phyloP scores from a whole-genome alignment of 1,140 invertebrate genomes.

The Diorhabda carinulata region DNA sequence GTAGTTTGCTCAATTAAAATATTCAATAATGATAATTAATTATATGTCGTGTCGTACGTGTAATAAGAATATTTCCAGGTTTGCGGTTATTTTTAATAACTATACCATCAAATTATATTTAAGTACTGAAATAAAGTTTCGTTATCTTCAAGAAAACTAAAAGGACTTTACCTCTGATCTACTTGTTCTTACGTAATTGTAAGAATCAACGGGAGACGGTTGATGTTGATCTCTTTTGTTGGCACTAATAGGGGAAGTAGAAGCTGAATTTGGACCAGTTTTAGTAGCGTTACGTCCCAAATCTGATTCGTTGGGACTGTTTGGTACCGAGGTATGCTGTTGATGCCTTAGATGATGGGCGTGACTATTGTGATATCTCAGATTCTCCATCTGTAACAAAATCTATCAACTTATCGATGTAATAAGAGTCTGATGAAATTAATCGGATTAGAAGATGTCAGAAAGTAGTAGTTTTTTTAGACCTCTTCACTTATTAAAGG shows the following conservation, averaged over 20 bases:
- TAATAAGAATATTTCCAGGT: no score
- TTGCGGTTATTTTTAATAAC: no score
- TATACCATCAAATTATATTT: not conserved
- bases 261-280: conserved; percentile 54
- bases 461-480: no score
- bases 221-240: conserved; percentile 48
- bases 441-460: no score
- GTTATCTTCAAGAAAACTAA: not conserved
- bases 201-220: conserved; percentile 31
- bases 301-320: conserved; percentile 68
- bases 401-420: not conserved
- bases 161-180: conserved; percentile 23
- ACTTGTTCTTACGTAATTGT: conserved; percentile 26
- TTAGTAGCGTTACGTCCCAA: conserved; percentile 45
- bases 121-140: not conserved
- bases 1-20: no score
- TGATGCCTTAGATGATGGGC: conserved; percentile 51
- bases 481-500: no score
- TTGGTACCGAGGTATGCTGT: conserved; percentile 72
- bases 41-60: no score
- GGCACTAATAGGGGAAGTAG: conserved; percentile 53
- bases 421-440: no score
- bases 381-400: conserved; percentile 51
- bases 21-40: no score
- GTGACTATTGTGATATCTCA: conserved; percentile 51